Evolutionary conservation across 2,888 invertebrate genomes (phyloP).

Genomic region (Galeopsomyia nigrocyanea): DNA sequence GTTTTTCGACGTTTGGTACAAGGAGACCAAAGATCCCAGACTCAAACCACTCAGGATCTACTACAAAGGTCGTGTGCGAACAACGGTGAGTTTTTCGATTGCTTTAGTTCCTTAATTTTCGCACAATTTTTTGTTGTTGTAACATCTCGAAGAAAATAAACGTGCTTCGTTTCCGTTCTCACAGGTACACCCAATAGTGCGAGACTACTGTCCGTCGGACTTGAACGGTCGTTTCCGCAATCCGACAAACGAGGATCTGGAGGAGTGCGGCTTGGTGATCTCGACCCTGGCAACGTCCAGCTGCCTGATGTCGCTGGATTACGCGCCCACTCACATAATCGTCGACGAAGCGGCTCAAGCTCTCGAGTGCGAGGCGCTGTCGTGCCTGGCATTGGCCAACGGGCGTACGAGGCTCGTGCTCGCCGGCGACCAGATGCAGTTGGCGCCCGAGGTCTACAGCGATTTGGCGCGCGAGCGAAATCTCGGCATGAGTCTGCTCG

Average conservation of each 20-base stretch:
- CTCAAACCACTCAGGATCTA: conserved; percentile 80
- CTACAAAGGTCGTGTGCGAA: conserved; percentile 83
- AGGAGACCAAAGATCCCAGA: conserved; percentile 76
- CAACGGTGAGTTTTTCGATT: conserved; percentile 78
- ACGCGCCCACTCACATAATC: conserved; percentile 83
- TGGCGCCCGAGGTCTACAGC: conserved; percentile 86
- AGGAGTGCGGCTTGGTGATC: conserved; percentile 76
- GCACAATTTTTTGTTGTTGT: conserved; percentile 66
- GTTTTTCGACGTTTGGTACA: conserved; percentile 84
- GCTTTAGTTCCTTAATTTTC: too few relatives aligned
- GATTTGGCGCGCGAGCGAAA: conserved; percentile 79
- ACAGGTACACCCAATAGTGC: conserved; percentile 62
- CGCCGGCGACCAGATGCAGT: conserved; percentile 89
- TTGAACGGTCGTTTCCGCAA: conserved; percentile 75
- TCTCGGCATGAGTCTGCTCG: conserved; percentile 81
- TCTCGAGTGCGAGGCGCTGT: conserved; percentile 87
- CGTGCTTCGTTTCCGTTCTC: conserved; percentile 26
- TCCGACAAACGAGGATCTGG: conserved; percentile 80
- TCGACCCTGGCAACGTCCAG: conserved; percentile 86
- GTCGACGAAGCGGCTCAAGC: conserved; percentile 91
- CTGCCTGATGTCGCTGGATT: conserved; percentile 78
- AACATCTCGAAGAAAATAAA: conserved; percentile 52
- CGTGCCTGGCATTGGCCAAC: conserved; percentile 82
- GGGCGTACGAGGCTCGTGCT: conserved; percentile 81
- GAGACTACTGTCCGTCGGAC: conserved; percentile 81